Base-by-base conservation (phyloP, 2,888 invertebrate species). In the Chirona hameri region DNA sequence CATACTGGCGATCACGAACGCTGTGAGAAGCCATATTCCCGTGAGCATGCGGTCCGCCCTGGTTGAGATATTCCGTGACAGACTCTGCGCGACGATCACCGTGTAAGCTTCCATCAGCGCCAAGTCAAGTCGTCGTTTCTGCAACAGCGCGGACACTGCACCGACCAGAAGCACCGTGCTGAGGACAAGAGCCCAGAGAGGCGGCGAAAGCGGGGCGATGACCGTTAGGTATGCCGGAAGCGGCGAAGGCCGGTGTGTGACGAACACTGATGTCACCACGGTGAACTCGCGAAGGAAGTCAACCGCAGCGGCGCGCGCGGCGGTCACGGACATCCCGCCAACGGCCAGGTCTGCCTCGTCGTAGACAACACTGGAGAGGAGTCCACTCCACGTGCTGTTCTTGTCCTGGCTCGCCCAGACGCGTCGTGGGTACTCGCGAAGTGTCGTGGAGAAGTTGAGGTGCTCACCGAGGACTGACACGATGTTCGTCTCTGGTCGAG, bases 271-370 rank as follows among this genome's bases (percentile, higher is more conserved):
- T 9, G 21, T 24, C 46, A 76, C 76, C 76, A 27, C 46, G 10
- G 76, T 76, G 76, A 76, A 76, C 10, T 69, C 81, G 39, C 76
- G 72, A 18, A 79, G 72, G 81, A 80, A 83, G 80, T 82, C 82
- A 29, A 83, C 48, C 46, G 46, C 82, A 27, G 15, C 21, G 24
- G 83, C 81, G 15, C 83, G 82, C 21, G 79, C 52, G 72, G 79
- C 79, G 0, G 83, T 83, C 27, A 39, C 57, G 27, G 82, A 82
- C 24, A 83, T 46, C 10, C 80, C 81, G 2, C 82, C 72, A 7
- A 84, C 72, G n/a, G 81, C 82, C 1, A 83, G n/a, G 55, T 84
- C 84, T 4, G 81, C 84, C 0, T 65, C 79, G 9, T 80, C 83
- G 9, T 60, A 48, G 39, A 82, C 79, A 18, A 83, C 24, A 39